Percentiles rank a stretch among this genome's conserved stretches.
phyloP scores from a whole-genome alignment of 2,797 vertebrate genomes.

The Caiman crocodilus region DNA sequence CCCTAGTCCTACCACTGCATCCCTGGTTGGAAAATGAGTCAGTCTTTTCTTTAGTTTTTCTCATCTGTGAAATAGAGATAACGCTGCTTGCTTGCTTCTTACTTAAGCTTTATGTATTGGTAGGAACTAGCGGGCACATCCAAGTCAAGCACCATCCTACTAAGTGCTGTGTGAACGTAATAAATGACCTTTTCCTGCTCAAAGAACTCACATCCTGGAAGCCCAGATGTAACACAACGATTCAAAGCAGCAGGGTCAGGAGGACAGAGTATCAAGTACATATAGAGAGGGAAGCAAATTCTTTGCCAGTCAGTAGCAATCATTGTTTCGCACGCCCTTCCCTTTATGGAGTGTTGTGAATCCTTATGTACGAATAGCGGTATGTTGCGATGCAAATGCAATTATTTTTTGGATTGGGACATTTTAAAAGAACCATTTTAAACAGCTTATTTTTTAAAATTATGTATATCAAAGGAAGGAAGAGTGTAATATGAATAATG shows the following conservation, averaged over 20 bases:
- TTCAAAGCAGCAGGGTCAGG: not conserved
- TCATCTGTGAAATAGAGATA: not conserved
- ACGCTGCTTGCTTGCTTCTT: not conserved
- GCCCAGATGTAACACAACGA: not conserved
- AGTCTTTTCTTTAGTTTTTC: not conserved
- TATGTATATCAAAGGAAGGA: no score
- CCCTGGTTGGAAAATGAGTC: not conserved
- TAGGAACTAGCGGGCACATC: rapidly evolving
- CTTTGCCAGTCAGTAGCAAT: not conserved
- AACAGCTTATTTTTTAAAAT: no score
- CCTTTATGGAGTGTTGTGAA: not conserved
- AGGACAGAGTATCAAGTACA: conserved; percentile 9
- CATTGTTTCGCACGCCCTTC: not conserved
- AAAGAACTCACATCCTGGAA: not conserved
- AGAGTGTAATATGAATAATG: no score
- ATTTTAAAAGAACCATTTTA: no score
- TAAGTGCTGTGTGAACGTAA: not conserved
- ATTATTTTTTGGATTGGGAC: not conserved
- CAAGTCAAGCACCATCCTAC: rapidly evolving
- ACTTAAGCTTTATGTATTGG: not conserved
- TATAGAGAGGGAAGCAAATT: not conserved
- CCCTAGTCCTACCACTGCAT: not conserved
- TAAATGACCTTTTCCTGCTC: not conserved
- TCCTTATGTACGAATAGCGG: not conserved
- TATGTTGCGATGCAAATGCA: not conserved